These are phyloP conservation scores for Lepus timidus DNA, from an alignment of 2,113 vertebrate species.

Conservation along the genomic window DNA sequence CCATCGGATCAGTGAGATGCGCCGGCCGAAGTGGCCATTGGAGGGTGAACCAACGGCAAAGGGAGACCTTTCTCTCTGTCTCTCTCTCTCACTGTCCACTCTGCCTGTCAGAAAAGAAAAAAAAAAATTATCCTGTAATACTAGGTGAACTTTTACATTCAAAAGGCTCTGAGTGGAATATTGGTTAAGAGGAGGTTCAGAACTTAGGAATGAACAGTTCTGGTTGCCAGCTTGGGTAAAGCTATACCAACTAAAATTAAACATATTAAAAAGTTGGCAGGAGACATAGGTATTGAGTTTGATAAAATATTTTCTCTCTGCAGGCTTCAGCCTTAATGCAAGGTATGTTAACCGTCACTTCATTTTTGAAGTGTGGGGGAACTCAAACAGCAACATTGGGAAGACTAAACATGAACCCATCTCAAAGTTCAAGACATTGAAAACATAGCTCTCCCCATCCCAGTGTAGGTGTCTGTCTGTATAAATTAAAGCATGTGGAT, in stretches of 20 bases:
- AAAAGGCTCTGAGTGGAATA: background rate
- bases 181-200: background rate
- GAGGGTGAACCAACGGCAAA: too few relatives aligned
- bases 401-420: constrained; percentile 67
- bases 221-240: constrained; percentile 68
- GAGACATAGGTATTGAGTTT: background rate
- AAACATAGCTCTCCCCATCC: constrained; percentile 46
- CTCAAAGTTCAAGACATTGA: constrained; percentile 72
- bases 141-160: background rate
- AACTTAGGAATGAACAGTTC: constrained; percentile 8
- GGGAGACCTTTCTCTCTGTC: too few relatives aligned
- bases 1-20: too few relatives aligned
- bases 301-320: constrained; percentile 70
- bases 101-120: too few relatives aligned
- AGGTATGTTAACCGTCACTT: constrained; percentile 64
- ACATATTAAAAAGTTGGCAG: constrained; percentile 68
- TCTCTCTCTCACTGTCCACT: too few relatives aligned
- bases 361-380: constrained; percentile 63
- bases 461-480: constrained; percentile 78
- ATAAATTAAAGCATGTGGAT: constrained; percentile 80
- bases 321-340: constrained; percentile 71
- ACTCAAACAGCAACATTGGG: constrained; percentile 62
- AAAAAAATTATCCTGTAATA: background rate
- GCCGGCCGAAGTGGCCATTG: too few relatives aligned
- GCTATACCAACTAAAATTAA: constrained; percentile 69